Evolutionary conservation across 2,888 invertebrate genomes (phyloP), one percentile per base, ranked within the genome.

Genomic region (Panzeria rudis): DNA sequence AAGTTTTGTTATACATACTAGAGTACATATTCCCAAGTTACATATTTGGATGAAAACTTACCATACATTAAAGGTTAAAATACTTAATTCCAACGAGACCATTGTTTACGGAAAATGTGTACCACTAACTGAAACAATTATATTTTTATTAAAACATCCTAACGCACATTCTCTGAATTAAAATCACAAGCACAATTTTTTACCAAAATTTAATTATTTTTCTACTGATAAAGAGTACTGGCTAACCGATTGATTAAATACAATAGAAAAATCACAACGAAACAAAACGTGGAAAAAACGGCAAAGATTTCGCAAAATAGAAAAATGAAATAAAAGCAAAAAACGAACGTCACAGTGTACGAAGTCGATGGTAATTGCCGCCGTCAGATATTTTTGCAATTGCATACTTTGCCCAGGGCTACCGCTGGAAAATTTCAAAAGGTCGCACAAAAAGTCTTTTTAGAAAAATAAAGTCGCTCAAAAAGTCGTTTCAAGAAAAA

Each of bases 41-140:
- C 3, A 35, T 29, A 29, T 29, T 0, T 29, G 25, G 13, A 17
- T 13, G 44, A 23, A 32, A 61, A 89, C 94, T 91, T 91, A 95
- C 95, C 95, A 95, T 88, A 95, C 94, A 89, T 95, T 95, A 52
- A 95, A 91, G 29, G 95, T 95, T 84, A 95, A 93, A 72, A 95
- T 91, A 89, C 94, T 94, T 78, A 95, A 87, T 87, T 92, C 92
- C 85, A 94, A 91, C 76, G 93, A 93, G 92, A 84, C 29, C 85
- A 82, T 85, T 76, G 7, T 72, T 79, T 61, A 20, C 23, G 9
- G 25, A 17, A 50, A 20, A 29, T 13, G n/a, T n/a, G n/a, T n/a
- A 52, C 20, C 29, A 61, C 9, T n/a, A 20, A 15, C 15, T n/a
- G 1, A 13, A 56, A 41, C 8, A n/a, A 15, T 7, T 29, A 47